phyloP scores from a whole-genome alignment of 2,888 invertebrate genomes.

The Muscina levida region DNA sequence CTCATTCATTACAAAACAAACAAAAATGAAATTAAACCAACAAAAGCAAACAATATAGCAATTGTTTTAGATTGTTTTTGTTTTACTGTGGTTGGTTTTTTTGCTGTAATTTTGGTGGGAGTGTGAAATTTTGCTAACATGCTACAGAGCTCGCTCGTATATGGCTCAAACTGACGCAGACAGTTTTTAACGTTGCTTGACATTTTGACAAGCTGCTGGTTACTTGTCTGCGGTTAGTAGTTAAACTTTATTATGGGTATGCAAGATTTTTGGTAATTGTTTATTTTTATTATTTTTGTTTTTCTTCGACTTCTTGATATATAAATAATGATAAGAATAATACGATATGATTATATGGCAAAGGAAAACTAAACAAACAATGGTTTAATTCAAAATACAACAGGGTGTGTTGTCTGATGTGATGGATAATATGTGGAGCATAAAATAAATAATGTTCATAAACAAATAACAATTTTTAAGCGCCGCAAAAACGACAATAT shows the following conservation, averaged over 20 bases:
- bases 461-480: too few relatives aligned
- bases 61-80: neutral
- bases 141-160: slow-evolving; percentile 18
- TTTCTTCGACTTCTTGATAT: slow-evolving; percentile 48
- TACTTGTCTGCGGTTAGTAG: slow-evolving; percentile 22
- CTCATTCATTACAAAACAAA: slow-evolving; percentile 41
- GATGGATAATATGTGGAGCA: neutral
- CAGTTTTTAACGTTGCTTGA: slow-evolving; percentile 53
- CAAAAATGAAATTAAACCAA: slow-evolving; percentile 32
- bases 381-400: slow-evolving; percentile 11
- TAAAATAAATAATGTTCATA: too few relatives aligned
- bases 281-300: too few relatives aligned
- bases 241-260: slow-evolving; percentile 27
- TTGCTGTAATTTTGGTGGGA: slow-evolving; percentile 49
- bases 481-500: too few relatives aligned
- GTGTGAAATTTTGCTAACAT: slow-evolving; percentile 55
- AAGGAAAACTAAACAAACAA: slow-evolving; percentile 24
- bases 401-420: neutral
- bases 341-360: slow-evolving; percentile 31
- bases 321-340: slow-evolving; percentile 61
- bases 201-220: slow-evolving; percentile 61
- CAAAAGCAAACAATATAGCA: slow-evolving; percentile 10
- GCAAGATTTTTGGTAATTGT: neutral
- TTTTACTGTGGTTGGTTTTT: slow-evolving; percentile 14
- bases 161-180: neutral